Conservation (phyloP, 2,888 invertebrate genomes). For the Agonopterix arenella region DNA sequence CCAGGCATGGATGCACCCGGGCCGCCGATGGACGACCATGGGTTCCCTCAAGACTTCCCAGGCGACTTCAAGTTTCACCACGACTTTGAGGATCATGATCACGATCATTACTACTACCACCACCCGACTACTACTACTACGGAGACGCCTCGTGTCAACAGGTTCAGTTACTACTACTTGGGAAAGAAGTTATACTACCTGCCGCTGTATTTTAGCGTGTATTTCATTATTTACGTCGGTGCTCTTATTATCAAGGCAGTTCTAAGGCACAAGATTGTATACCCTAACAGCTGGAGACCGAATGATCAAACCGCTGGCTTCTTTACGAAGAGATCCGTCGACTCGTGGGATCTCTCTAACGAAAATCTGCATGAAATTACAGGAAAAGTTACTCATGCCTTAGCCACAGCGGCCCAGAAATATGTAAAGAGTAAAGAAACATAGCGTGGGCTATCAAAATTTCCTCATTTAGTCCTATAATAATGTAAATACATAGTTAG, state of each 20-base stretch:
- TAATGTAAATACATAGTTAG: constrained; percentile 12
- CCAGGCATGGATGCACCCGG: constrained; percentile 33
- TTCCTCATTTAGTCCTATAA: constrained; percentile 3
- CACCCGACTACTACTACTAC: constrained; percentile 60
- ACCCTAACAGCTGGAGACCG: constrained; percentile 74
- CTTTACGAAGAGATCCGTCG: constrained; percentile 61
- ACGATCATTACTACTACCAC: constrained; percentile 51
- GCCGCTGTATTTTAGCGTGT: constrained; percentile 85
- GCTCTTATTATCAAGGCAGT: constrained; percentile 84
- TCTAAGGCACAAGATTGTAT: constrained; percentile 82
- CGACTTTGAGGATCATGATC: constrained; percentile 48
- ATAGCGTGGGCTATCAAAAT: constrained; percentile 9
- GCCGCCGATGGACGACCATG: constrained; percentile 46
- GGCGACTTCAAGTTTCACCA: constrained; percentile 57
- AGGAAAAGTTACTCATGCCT: constrained; percentile 58
- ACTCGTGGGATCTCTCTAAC: constrained; percentile 62
- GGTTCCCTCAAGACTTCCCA: constrained; percentile 66
- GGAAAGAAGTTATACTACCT: constrained; percentile 86
- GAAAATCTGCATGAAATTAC: constrained; percentile 69
- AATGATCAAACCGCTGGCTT: constrained; percentile 53
- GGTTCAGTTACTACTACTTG: constrained; percentile 85
- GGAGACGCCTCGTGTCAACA: constrained; percentile 77
- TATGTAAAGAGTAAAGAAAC: constrained; percentile 36
- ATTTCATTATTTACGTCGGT: constrained; percentile 82
- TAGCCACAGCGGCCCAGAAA: constrained; percentile 57